Evolutionary conservation across 2,797 vertebrate genomes (phyloP).

Genomic region (Phylloscopus collybita): DNA sequence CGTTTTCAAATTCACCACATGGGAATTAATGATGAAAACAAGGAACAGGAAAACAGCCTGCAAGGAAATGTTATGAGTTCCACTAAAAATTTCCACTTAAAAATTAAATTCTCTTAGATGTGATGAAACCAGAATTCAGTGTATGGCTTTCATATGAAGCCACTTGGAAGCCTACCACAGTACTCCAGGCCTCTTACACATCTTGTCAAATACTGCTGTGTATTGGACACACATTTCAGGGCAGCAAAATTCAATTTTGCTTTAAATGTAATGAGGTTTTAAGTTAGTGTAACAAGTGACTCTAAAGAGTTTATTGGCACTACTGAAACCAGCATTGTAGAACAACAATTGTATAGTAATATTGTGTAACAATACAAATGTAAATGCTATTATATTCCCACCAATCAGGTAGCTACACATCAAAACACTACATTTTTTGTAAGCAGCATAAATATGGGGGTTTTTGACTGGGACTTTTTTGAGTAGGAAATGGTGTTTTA

Average conservation of each 20-base stretch:
- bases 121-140: not conserved
- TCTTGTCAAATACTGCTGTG: not conserved
- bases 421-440: not conserved
- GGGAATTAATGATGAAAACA: constrained; percentile 58
- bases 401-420: not conserved
- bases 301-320: not conserved
- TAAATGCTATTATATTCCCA: not conserved
- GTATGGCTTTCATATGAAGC: not conserved
- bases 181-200: not conserved
- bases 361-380: not conserved
- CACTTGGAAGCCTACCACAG: not conserved
- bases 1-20: constrained; percentile 80
- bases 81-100: not conserved
- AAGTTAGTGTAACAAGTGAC: not conserved
- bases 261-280: not conserved
- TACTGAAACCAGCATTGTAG: not conserved
- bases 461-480: not conserved
- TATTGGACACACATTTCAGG: not conserved
- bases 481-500: not conserved
- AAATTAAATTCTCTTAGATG: not conserved
- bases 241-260: not conserved
- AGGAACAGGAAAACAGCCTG: not conserved
- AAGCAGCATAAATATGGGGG: rapidly evolving
- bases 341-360: not conserved
- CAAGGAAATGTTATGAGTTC: not conserved